Evolutionary conservation across 2,888 invertebrate genomes (phyloP), one percentile per base, ranked within the genome.

Genomic region (Xestoiulus laeticollis): DNA sequence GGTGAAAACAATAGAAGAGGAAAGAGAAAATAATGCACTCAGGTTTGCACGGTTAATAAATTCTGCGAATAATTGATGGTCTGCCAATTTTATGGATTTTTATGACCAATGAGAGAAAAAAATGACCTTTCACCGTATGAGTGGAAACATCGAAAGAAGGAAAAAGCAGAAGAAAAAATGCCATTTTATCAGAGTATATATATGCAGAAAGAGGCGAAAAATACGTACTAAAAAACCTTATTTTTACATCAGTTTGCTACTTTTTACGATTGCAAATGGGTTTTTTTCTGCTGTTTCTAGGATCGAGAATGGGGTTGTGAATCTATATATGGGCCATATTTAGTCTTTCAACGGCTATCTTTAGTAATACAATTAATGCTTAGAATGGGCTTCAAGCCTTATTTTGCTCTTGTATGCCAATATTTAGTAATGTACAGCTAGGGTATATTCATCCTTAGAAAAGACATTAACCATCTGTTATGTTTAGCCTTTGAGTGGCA

Each of bases 1-100:
- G 19, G 59, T n/a, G 59, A 59, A 59, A 59, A 59, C 59, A 59
- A 59, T 59, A n/a, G 59, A 59, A 59, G n/a, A 59, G 59, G n/a
- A 2, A n/a, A 59, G n/a, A n/a, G 59, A 59, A 6, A 48, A 48
- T 48, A 48, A 48, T 16, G 48, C 48, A 48, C 48, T 48, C 48
- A 48, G 48, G 48, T 48, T n/a, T 48, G 48, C 48, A 48, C 16
- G 48, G n/a, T n/a, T 59, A 59, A 59, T 59, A 59, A 59, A 59
- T n/a, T 59, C n/a, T 3, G 59, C 2, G 6, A 19, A 59, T 59
- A 59, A 59, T 59, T 59, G 59, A 59, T 59, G 59, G 59, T 59
- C 59, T 59, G 59, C 59, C 59, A 59, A 59, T 59, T 59, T 59
- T 19, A n/a, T 59, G 59, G n/a, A 59, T 59, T 59, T 48, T 59